Base-by-base conservation (phyloP, 2,113 vertebrate species). In the Alexandromys fortis region DNA sequence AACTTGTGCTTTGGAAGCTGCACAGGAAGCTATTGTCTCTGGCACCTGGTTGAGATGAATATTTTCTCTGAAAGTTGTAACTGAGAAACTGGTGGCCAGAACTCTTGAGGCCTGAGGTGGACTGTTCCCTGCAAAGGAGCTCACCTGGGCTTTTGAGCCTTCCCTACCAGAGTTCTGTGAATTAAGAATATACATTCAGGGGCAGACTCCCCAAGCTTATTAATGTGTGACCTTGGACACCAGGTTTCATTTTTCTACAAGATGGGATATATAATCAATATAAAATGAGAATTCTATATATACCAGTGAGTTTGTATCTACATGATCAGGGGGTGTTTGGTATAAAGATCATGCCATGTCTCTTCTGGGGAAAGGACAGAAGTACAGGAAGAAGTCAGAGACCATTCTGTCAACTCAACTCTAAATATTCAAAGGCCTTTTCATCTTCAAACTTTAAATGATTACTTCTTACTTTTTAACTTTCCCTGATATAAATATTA, bases 381-480 rank as follows among this genome's bases (percentile, higher is more conserved):
- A n/a, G 35, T 7, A 5, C 13, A 49, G 28, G 33, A 24, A 82
- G 58, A 35, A 81, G n/a, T 7, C 52, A 79, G 42, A 63, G 35
- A 13, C 28, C n/a, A 58, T 26, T 72, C 47, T 86, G 24, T 3
- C 11, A 58, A 17, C 55, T 83, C 13, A 94, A 47, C 47, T 75
- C 86, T 73, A 83, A 79, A 65, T 92, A n/a, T 70, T 75, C 94
- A 68, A 92, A 52, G 77, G n/a, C 28, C 75, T 72, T 95, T 95
- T 35, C 83, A 58, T 89, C 63, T 76, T 88, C 61, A 82, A 86
- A 96, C 96, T 73, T 33, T 92, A 77, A 95, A 92, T 95, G 47
- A 58, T 91, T 9, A 67, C 21, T 79, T 96, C 92, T 97, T 95
- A 58, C 83, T 96, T 94, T 96, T 92, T 33, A 92, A 73, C 83